Evolutionary conservation across 2,888 invertebrate genomes (phyloP).

Genomic region (Sclerodermus sp.): DNA sequence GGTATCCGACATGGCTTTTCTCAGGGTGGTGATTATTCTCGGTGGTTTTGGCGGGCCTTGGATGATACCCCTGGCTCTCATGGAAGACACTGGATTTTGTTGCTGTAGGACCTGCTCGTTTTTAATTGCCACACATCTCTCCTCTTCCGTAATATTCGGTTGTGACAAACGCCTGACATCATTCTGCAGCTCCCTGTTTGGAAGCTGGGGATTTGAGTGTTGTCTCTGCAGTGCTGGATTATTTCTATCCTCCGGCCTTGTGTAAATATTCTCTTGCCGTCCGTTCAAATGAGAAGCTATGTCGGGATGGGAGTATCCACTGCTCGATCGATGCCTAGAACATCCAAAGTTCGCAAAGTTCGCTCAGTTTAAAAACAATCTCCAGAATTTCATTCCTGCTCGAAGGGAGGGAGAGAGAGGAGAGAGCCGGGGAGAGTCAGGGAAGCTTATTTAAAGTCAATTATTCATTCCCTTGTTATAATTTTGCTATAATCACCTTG

Average conservation of each 20-base stretch:
- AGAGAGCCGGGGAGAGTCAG: too few relatives aligned
- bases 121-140: neutral
- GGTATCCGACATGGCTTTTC: constrained; percentile 34
- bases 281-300: constrained; percentile 21
- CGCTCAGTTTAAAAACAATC: too few relatives aligned
- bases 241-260: constrained; percentile 7
- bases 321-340: constrained; percentile 29
- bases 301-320: constrained; percentile 38
- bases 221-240: constrained; percentile 39
- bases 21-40: constrained; percentile 45
- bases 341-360: too few relatives aligned
- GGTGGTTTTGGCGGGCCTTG: constrained; percentile 48
- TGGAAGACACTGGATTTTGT: constrained; percentile 43
- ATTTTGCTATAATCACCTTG: too few relatives aligned
- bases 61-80: constrained; percentile 24
- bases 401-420: too few relatives aligned
- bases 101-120: constrained; percentile 26
- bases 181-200: constrained; percentile 24
- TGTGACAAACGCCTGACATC: constrained; percentile 24
- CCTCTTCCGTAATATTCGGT: constrained; percentile 11
- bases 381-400: too few relatives aligned
- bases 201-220: constrained; percentile 46
- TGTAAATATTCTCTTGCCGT: constrained; percentile 29
- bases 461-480: too few relatives aligned
- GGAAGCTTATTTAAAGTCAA: too few relatives aligned